Percentiles rank a stretch among this genome's conserved stretches.
Conservation (phyloP, 2,113 vertebrate species). For the Pelusios castaneus region DNA sequence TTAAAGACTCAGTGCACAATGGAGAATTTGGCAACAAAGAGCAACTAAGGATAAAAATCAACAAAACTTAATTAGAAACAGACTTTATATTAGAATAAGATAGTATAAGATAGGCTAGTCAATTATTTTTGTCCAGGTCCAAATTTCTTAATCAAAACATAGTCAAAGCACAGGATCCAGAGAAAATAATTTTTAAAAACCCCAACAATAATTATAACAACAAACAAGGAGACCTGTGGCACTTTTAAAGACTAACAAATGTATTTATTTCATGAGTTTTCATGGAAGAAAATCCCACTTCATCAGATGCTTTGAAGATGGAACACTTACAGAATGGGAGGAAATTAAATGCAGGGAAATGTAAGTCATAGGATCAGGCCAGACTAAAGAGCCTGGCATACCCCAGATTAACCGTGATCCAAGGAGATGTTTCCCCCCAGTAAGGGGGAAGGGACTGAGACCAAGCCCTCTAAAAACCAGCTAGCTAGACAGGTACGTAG, state of each 20-base stretch:
- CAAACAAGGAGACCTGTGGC: too few species aligned
- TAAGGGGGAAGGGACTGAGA: neutral
- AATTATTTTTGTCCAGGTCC: neutral
- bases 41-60: constrained; percentile 75
- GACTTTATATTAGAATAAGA: neutral
- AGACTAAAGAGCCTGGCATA: neutral
- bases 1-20: constrained; percentile 68
- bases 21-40: constrained; percentile 79
- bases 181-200: too few species aligned
- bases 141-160: too few species aligned
- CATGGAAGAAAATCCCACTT: too few species aligned
- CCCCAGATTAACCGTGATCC: neutral
- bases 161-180: too few species aligned
- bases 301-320: too few species aligned
- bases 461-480: neutral
- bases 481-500: neutral
- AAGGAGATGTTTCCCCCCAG: neutral
- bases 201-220: too few species aligned
- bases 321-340: too few species aligned
- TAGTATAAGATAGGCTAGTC: neutral
- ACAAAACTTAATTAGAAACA: neutral
- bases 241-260: too few species aligned
- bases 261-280: too few species aligned
- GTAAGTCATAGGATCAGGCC: too few species aligned
- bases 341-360: too few species aligned